Conservation (phyloP, 1,140 invertebrate genomes). For the Tetraneura akinire region DNA sequence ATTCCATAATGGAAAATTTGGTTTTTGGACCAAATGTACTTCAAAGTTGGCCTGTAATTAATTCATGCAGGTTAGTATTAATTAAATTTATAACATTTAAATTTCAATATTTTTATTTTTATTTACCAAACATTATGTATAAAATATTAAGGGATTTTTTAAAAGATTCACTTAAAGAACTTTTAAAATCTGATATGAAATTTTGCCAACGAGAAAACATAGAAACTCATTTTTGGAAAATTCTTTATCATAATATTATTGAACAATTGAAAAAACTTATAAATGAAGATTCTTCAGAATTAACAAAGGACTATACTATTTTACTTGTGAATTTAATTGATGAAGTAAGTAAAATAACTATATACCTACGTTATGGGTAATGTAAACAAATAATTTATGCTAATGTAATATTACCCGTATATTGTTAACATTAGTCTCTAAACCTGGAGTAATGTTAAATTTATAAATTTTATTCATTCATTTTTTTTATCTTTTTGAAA, state of each 20-base stretch:
- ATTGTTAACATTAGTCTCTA: too few relatives aligned
- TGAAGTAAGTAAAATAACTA: slow-evolving; percentile 20
- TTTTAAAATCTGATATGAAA: slow-evolving; percentile 80
- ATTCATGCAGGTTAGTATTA: slow-evolving; percentile 50
- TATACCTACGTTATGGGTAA: too few relatives aligned
- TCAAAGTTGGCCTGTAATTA: slow-evolving; percentile 50
- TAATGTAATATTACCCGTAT: too few relatives aligned
- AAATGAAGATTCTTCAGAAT: slow-evolving; percentile 58
- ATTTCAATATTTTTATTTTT: neutral
- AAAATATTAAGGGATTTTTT: slow-evolving; percentile 62
- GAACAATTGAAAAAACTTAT: slow-evolving; percentile 75
- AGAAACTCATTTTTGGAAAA: slow-evolving; percentile 90
- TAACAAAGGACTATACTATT: slow-evolving; percentile 13
- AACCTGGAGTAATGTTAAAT: too few relatives aligned
- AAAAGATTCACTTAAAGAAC: slow-evolving; percentile 71
- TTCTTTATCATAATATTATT: slow-evolving; percentile 88
- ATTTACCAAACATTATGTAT: neutral
- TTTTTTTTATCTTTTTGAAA: too few relatives aligned
- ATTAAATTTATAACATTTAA: neutral
- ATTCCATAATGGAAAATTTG: slow-evolving; percentile 63
- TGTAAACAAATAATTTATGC: too few relatives aligned
- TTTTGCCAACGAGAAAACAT: slow-evolving; percentile 86
- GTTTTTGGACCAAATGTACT: slow-evolving; percentile 57
- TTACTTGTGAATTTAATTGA: slow-evolving; percentile 45
- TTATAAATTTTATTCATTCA: too few relatives aligned